A percentile compares a stretch with the other conserved stretches of the same genome.
These are phyloP conservation scores for Aphyosemion australe DNA, from an alignment of 2,113 vertebrate species.

Conservation along the genomic window DNA sequence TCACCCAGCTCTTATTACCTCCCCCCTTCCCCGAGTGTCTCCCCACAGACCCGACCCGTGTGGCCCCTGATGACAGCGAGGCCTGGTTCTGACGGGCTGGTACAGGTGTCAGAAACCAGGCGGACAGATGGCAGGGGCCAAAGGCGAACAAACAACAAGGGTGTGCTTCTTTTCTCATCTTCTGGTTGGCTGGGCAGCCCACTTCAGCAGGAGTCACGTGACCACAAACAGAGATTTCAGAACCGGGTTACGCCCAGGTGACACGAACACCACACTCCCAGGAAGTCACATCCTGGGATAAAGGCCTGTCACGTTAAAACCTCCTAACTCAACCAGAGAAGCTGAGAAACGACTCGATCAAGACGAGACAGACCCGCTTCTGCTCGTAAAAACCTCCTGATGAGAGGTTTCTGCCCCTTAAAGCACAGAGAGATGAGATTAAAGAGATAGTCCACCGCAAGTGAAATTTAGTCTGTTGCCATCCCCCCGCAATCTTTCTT, in stretches of 20 bases:
- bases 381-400: too few relatives aligned
- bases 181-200: conserved; percentile 73
- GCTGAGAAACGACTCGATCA: too few relatives aligned
- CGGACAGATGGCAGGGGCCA: conserved; percentile 78
- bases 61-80: conserved; percentile 59
- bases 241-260: conserved; percentile 36
- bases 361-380: too few relatives aligned
- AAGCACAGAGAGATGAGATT: too few relatives aligned
- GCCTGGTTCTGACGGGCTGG: conserved; percentile 67
- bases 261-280: neutral
- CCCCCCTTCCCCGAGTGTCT: neutral
- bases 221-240: conserved; percentile 39
- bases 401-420: too few relatives aligned
- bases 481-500: too few relatives aligned
- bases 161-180: conserved; percentile 72
- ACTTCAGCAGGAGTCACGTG: conserved; percentile 53
- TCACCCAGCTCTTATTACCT: too few relatives aligned
- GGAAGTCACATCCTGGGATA: neutral
- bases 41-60: conserved; percentile 49
- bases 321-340: too few relatives aligned
- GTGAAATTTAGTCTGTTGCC: too few relatives aligned
- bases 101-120: conserved; percentile 78
- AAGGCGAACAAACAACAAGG: conserved; percentile 75
- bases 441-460: too few relatives aligned
- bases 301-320: too few relatives aligned